Conservation (phyloP, 2,797 vertebrate species). For the Discoglossus pictus region DNA sequence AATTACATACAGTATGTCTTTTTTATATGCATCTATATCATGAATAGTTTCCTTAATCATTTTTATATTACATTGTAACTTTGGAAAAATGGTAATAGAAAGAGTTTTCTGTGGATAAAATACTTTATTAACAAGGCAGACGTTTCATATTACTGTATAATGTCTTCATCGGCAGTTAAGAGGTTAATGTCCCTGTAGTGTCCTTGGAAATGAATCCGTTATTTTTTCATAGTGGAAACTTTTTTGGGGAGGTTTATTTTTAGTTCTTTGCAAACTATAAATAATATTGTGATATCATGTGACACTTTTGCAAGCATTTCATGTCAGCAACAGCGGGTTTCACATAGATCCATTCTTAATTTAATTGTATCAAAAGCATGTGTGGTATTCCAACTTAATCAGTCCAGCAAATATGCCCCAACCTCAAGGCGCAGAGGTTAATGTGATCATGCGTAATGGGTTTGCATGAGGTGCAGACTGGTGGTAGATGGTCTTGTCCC, state of each 20-base stretch:
- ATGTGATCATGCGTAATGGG: conserved; percentile 31
- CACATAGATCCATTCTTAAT: conserved; percentile 43
- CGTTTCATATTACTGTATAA: no score
- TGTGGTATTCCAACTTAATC: conserved; percentile 45
- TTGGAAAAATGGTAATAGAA: conserved; percentile 20
- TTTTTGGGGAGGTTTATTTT: conserved; percentile 58
- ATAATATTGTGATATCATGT: conserved; percentile 45
- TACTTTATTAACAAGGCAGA: no score
- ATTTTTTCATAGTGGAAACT: conserved; percentile 51
- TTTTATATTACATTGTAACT: conserved; percentile 32
- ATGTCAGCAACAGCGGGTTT: conserved; percentile 53
- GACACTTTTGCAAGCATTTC: conserved; percentile 49
- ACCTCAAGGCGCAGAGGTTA: conserved; percentile 41
- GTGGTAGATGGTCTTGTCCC: conserved; percentile 57
- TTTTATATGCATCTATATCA: conserved; percentile 22
- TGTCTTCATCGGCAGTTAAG: neutral
- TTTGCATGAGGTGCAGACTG: conserved; percentile 47
- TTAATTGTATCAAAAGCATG: conserved; percentile 49
- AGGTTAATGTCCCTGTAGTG: conserved; percentile 18
- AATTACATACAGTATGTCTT: conserved; percentile 26
- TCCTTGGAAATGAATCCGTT: conserved; percentile 39
- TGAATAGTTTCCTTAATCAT: conserved; percentile 26
- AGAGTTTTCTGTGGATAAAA: conserved; percentile 23
- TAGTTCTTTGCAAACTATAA: conserved; percentile 53
- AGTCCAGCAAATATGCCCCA: conserved; percentile 29